A percentile compares a stretch with the other conserved stretches of the same genome.
Evolutionary conservation across 2,888 invertebrate genomes (phyloP).

Genomic region (Drosophila flavopinicola): DNA sequence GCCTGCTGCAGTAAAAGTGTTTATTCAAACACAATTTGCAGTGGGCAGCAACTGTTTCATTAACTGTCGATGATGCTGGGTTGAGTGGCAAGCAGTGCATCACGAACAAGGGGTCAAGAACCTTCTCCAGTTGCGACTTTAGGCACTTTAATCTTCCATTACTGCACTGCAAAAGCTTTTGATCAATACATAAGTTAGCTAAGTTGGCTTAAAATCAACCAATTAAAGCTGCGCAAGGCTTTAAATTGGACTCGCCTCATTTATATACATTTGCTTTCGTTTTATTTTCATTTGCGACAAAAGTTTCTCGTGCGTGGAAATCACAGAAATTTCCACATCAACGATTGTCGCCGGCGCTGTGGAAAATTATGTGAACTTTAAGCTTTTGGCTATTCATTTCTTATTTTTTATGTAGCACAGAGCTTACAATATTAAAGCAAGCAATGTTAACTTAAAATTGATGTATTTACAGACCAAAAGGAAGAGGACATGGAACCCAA

Average conservation of each 20-base stretch:
- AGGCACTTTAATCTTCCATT: constrained; percentile 38
- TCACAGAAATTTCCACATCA: constrained; percentile 52
- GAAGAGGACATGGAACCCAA: background rate
- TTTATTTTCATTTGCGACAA: constrained; percentile 17
- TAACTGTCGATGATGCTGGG: background rate
- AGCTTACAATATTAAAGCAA: background rate
- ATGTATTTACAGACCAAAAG: constrained; percentile 4
- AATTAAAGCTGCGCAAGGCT: constrained; percentile 1
- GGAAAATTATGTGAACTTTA: constrained; percentile 45
- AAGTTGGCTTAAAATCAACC: constrained; percentile 7
- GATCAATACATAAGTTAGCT: constrained; percentile 34
- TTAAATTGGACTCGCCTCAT: constrained; percentile 9
- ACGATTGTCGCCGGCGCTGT: constrained; percentile 18
- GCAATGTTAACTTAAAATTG: background rate
- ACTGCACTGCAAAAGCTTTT: constrained; percentile 28
- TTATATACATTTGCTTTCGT: background rate
- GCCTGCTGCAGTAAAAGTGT: constrained; percentile 16
- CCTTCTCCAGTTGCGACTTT: constrained; percentile 54
- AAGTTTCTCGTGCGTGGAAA: constrained; percentile 61
- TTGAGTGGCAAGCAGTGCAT: constrained; percentile 46
- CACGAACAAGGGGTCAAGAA: constrained; percentile 67
- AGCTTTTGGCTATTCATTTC: constrained; percentile 17
- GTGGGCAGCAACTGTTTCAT: constrained; percentile 10
- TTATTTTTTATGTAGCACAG: background rate
- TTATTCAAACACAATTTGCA: constrained; percentile 27